Evolutionary conservation across 2,888 invertebrate species (phyloP).

Genomic region (Drosophila paracracens): DNA sequence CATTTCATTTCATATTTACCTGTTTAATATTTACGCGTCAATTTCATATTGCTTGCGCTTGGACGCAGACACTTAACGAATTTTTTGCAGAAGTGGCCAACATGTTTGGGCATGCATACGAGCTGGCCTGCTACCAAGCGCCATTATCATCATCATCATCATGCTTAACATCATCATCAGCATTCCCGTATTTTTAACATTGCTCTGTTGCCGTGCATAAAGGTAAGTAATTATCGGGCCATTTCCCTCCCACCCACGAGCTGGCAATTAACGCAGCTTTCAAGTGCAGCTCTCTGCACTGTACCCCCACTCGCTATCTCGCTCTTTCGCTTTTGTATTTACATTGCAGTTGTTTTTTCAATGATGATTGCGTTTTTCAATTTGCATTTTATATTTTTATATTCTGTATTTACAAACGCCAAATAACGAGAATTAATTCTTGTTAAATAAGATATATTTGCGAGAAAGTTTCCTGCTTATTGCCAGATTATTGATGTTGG

Average conservation of each 20-base stretch:
- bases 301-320: not conserved
- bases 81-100: constrained; percentile 56
- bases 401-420: constrained; percentile 28
- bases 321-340: constrained; percentile 24
- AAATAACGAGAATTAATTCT: constrained; percentile 36
- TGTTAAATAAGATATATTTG: constrained; percentile 29
- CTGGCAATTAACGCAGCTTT: constrained; percentile 34
- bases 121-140: constrained; percentile 36
- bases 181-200: constrained; percentile 6
- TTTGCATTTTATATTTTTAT: constrained; percentile 41
- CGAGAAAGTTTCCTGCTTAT: constrained; percentile 9
- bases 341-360: constrained; percentile 15
- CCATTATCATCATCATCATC: constrained; percentile 19
- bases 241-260: constrained; percentile 2
- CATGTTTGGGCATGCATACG: constrained; percentile 43
- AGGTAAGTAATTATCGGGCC: constrained; percentile 64
- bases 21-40: constrained; percentile 64
- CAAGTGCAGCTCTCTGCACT: constrained; percentile 26
- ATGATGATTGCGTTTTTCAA: constrained; percentile 61
- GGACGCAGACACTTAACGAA: constrained; percentile 58
- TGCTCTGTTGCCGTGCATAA: constrained; percentile 36
- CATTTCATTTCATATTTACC: constrained; percentile 54
- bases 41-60: constrained; percentile 59
- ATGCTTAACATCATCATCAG: constrained; percentile 9
- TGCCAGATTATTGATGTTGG: not conserved